Evolutionary conservation across 2,888 invertebrate species (phyloP).

Genomic region (Yponomeuta plumbellus): DNA sequence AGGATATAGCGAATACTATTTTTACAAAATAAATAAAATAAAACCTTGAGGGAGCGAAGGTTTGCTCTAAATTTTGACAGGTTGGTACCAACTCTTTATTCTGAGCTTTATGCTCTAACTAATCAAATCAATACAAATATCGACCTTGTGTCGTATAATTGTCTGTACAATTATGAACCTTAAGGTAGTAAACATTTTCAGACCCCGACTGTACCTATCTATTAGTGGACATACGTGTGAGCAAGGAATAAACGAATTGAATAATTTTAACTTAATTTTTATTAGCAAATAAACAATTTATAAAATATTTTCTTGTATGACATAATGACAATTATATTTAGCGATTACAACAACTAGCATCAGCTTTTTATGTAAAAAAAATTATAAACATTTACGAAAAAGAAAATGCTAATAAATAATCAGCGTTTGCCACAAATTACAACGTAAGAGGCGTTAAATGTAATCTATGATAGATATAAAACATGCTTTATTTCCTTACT

Average conservation of each 20-base stretch:
- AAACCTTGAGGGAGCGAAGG: no score
- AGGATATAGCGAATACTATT: no score
- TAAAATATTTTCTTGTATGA: slow-evolving; percentile 73
- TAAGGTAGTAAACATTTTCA: no score
- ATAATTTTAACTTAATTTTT: slow-evolving; percentile 77
- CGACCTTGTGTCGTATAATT: no score
- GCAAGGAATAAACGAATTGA: not conserved
- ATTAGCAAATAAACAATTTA: slow-evolving; percentile 77
- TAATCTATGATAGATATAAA: slow-evolving; percentile 66
- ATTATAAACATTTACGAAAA: slow-evolving; percentile 68
- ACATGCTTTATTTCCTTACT: slow-evolving; percentile 67
- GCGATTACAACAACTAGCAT: slow-evolving; percentile 63
- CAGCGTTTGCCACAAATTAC: slow-evolving; percentile 60
- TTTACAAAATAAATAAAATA: no score
- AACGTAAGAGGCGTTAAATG: slow-evolving; percentile 62
- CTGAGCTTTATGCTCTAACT: no score
- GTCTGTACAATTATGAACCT: no score
- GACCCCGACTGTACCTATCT: no score
- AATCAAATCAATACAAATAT: no score
- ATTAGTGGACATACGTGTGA: not conserved
- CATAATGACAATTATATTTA: slow-evolving; percentile 49
- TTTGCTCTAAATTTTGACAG: no score
- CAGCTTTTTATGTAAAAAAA: slow-evolving; percentile 51
- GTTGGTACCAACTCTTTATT: no score
- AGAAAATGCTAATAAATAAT: slow-evolving; percentile 72